Conservation (phyloP, 2,797 vertebrate species). For the Coracias cyanogaster region DNA sequence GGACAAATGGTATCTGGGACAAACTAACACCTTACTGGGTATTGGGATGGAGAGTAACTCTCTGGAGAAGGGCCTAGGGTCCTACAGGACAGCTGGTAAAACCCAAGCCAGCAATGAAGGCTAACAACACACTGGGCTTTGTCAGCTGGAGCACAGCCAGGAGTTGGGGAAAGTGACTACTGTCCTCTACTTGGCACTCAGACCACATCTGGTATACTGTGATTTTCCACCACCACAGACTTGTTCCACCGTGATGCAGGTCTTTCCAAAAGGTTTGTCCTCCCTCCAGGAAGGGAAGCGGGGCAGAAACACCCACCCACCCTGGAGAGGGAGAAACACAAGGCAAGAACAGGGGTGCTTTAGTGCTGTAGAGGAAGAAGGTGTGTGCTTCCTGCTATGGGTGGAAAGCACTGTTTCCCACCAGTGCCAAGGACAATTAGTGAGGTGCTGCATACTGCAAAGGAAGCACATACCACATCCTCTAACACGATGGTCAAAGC, state of each 20-base stretch:
- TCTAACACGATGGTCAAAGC: not conserved
- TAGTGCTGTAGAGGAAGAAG: not conserved
- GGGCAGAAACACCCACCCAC: not conserved
- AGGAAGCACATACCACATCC: accelerated
- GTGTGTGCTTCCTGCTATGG: not conserved
- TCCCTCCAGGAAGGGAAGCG: not conserved
- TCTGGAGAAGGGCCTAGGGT: not conserved
- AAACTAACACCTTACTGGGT: not conserved
- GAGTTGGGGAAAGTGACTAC: not conserved
- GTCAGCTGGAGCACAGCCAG: not conserved
- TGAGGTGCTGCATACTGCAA: not conserved
- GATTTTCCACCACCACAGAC: not conserved
- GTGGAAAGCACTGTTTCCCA: not conserved
- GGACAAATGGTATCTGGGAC: not conserved
- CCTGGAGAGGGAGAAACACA: not conserved
- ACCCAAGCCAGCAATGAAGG: not conserved
- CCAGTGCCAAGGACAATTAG: not conserved
- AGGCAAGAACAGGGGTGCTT: not conserved
- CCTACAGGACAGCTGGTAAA: not conserved
- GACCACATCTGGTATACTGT: not conserved
- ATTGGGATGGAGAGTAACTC: not conserved
- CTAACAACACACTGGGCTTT: not conserved
- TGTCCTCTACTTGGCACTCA: not conserved
- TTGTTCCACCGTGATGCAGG: not conserved
- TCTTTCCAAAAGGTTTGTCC: not conserved